Evolutionary conservation across 2,113 vertebrate species (phyloP).

Genomic region (Lipophrys pholis): DNA sequence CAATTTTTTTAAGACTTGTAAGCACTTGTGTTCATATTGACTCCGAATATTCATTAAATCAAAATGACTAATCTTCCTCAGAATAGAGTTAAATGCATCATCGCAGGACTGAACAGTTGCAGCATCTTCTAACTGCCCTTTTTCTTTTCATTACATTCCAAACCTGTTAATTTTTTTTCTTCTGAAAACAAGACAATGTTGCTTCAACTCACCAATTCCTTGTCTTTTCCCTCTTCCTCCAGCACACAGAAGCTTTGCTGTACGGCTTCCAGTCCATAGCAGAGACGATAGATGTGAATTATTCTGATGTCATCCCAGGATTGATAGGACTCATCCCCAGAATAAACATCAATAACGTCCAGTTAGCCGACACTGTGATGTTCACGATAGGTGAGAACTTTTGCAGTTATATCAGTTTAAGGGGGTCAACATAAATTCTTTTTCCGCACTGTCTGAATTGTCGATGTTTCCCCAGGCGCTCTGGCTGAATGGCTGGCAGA

Average conservation of each 20-base stretch:
- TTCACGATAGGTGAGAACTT: constrained; percentile 94
- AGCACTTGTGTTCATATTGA: background rate
- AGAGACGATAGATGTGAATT: constrained; percentile 98
- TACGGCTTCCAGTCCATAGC: constrained; percentile 99
- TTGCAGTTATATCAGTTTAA: background rate
- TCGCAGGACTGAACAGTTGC: too few relatives aligned
- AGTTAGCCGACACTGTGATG: constrained; percentile 98
- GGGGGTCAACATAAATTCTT: background rate
- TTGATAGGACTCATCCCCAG: constrained; percentile 97
- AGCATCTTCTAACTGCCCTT: too few relatives aligned
- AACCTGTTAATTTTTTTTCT: too few relatives aligned
- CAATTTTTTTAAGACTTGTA: too few relatives aligned
- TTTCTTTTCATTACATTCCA: too few relatives aligned
- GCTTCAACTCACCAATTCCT: too few relatives aligned
- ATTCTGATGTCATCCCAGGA: constrained; percentile 97
- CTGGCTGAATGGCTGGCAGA: constrained; percentile 98
- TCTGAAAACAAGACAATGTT: too few relatives aligned
- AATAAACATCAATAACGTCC: constrained; percentile 98
- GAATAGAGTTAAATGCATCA: too few relatives aligned
- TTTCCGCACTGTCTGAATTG: background rate
- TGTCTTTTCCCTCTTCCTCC: constrained; percentile 17
- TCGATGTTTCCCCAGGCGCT: constrained; percentile 83
- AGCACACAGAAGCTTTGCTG: constrained; percentile 98
- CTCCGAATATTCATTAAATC: too few relatives aligned
- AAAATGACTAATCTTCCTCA: too few relatives aligned